Conservation (phyloP, 2,113 vertebrate species). For the Podarcis muralis region DNA sequence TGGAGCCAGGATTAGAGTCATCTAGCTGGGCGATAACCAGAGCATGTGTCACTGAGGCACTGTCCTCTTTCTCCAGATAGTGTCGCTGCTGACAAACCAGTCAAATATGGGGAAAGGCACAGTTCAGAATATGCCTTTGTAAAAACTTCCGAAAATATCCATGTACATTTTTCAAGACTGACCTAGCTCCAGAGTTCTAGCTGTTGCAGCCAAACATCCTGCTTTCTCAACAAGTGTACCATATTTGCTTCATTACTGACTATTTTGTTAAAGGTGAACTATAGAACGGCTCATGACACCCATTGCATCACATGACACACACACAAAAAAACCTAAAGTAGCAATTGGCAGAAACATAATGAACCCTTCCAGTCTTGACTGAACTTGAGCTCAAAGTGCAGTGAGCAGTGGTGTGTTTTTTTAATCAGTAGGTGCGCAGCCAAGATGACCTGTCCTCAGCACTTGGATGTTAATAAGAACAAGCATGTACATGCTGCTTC, state of each 20-base stretch:
- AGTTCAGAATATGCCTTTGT: neutral
- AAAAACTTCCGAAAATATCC: neutral
- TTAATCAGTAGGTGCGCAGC: constrained; percentile 43
- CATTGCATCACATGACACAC: constrained; percentile 42
- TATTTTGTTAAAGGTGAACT: constrained; percentile 55
- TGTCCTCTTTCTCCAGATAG: too few species aligned
- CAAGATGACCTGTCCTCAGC: constrained; percentile 40
- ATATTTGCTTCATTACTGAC: constrained; percentile 64
- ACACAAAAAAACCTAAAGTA: constrained; percentile 44
- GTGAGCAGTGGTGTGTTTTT: constrained; percentile 53
- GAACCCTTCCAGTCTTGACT: constrained; percentile 40
- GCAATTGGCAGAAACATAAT: constrained; percentile 60
- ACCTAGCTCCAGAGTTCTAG: neutral
- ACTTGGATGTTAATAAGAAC: constrained; percentile 35
- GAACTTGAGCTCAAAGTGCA: constrained; percentile 18
- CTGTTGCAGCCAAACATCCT: constrained; percentile 49
- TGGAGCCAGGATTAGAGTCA: too few species aligned
- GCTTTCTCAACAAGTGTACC: constrained; percentile 44
- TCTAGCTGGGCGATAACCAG: too few species aligned
- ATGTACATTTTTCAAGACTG: constrained; percentile 15
- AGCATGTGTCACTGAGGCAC: too few species aligned
- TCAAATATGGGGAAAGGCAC: neutral
- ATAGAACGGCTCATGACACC: constrained; percentile 54
- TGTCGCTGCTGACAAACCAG: neutral
- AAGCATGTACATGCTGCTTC: neutral